A percentile compares a stretch with the other conserved stretches of the same genome.
Conservation (phyloP, 2,797 vertebrate genomes). For the Bradypodion pumilum region DNA sequence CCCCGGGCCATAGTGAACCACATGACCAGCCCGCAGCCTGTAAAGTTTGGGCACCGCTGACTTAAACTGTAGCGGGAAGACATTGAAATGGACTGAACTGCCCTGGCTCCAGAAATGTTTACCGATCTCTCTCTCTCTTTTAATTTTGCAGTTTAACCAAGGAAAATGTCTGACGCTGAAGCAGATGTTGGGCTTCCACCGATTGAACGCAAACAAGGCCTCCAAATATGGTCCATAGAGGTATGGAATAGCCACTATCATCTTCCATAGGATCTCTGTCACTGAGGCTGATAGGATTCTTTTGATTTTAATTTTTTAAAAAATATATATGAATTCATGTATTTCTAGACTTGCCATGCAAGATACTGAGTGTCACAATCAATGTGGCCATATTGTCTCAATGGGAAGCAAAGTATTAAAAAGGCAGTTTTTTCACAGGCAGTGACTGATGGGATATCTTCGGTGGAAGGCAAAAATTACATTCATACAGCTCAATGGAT, state of each 20-base stretch:
- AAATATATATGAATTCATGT: too few species aligned
- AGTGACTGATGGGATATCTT: too few species aligned
- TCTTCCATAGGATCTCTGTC: background rate
- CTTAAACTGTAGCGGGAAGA: background rate
- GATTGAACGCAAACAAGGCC: conserved; percentile 80
- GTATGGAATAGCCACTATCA: conserved; percentile 67
- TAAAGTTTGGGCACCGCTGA: too few species aligned
- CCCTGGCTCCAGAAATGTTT: background rate
- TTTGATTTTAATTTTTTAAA: background rate
- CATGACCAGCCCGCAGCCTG: too few species aligned
- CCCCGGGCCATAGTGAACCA: too few species aligned
- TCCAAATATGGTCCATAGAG: conserved; percentile 93
- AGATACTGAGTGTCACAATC: too few species aligned
- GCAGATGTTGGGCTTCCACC: conserved; percentile 64
- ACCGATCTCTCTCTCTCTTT: background rate
- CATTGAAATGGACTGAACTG: too few species aligned
- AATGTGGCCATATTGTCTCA: too few species aligned
- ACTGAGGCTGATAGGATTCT: background rate
- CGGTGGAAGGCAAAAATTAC: too few species aligned
- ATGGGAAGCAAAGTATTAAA: too few species aligned
- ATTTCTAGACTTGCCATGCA: background rate
- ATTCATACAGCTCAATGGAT: too few species aligned
- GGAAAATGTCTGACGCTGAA: conserved; percentile 77
- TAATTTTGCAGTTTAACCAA: conserved; percentile 60
- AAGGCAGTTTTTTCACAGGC: too few species aligned